Conservation (phyloP, 2,888 invertebrate species). For the Tipula confusa region DNA sequence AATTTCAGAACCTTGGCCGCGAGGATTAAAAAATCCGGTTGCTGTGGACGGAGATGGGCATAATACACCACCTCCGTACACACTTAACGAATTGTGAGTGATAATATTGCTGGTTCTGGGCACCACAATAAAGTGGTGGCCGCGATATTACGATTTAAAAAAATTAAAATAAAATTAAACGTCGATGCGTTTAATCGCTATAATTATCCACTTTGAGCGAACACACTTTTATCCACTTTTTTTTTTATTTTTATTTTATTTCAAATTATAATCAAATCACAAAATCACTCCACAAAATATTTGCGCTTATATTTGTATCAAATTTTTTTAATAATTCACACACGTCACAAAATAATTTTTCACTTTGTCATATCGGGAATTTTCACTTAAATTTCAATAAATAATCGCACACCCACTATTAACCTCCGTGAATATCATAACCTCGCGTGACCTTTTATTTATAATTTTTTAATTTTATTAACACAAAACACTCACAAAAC, state of each 20-base stretch:
- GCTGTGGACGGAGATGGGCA: slow-evolving; percentile 52
- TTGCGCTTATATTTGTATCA: background rate
- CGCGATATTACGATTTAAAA: background rate
- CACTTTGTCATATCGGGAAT: background rate
- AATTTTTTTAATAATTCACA: no score
- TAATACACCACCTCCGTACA: slow-evolving; percentile 52
- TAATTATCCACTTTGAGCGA: background rate
- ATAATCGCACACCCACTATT: slow-evolving; percentile 3
- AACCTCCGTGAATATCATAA: background rate
- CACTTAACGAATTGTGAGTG: slow-evolving; percentile 51
- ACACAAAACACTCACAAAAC: background rate
- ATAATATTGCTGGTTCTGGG: slow-evolving; percentile 50
- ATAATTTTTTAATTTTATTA: background rate
- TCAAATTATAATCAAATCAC: background rate
- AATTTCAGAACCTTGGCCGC: slow-evolving; percentile 48
- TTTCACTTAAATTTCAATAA: slow-evolving; percentile 15
- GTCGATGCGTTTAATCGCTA: background rate
- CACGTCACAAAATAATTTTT: background rate
- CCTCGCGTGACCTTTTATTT: background rate
- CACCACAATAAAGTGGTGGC: slow-evolving; percentile 27
- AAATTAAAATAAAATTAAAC: background rate
- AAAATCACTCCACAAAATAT: background rate
- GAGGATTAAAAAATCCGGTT: slow-evolving; percentile 50
- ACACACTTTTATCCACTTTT: background rate
- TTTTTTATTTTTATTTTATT: background rate